phyloP scores from a whole-genome alignment of 2,888 invertebrate species.

The Bursaphelenchus okinawaensis region DNA sequence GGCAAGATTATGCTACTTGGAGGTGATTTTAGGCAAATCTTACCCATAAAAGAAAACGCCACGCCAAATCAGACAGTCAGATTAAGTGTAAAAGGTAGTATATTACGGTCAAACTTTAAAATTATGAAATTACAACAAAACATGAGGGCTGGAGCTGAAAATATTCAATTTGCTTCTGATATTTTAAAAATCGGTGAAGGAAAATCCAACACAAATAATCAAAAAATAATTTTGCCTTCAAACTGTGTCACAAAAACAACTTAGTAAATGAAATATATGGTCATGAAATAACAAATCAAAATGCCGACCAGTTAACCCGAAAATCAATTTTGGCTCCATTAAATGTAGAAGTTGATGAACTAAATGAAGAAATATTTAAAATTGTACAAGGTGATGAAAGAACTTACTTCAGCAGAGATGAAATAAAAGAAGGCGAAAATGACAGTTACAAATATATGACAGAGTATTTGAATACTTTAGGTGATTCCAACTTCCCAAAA shows the following conservation, averaged over 20 bases:
- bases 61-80: not conserved
- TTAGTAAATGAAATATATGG: conserved; percentile 8
- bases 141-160: not conserved
- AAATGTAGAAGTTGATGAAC: conserved; percentile 7
- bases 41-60: conserved; percentile 16
- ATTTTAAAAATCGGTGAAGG: too few relatives aligned
- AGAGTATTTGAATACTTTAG: not conserved
- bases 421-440: not conserved
- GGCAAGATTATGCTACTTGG: conserved; percentile 27
- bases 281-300: not conserved
- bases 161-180: not conserved
- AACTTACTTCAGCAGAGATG: not conserved
- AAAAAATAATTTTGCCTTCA: too few relatives aligned
- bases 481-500: not conserved
- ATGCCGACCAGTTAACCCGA: not conserved
- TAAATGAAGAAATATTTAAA: not conserved
- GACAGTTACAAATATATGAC: not conserved
- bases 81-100: not conserved
- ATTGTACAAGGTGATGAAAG: not conserved
- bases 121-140: not conserved
- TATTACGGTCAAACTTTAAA: not conserved
- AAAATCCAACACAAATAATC: not conserved
- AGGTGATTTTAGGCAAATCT: conserved; percentile 30
- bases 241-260: too few relatives aligned
- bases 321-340: conserved; percentile 4